These are phyloP conservation scores for Cossypha caffra DNA, from an alignment of 2,797 vertebrate species.

Conservation along the genomic window DNA sequence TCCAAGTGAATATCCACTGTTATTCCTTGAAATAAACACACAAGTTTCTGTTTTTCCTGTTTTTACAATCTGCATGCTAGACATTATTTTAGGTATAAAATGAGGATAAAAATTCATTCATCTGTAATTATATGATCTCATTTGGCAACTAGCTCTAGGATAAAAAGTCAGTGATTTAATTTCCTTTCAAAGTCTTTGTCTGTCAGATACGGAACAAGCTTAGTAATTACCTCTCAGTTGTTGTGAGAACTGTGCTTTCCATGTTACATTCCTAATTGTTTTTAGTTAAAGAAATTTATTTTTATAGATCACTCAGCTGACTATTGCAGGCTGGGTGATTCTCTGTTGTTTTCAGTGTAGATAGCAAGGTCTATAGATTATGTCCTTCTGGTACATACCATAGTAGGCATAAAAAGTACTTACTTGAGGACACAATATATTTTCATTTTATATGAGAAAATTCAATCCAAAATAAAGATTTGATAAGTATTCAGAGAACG, in stretches of 20 bases:
- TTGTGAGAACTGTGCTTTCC: constrained; percentile 43
- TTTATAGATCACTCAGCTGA: background rate
- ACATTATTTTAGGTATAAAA: constrained; percentile 56
- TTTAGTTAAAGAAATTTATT: constrained; percentile 3
- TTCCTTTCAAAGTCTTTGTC: constrained; percentile 64
- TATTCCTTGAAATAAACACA: constrained; percentile 6
- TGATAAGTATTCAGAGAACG: background rate
- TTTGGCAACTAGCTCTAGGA: constrained; percentile 57
- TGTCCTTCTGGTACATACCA: background rate
- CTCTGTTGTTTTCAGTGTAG: background rate
- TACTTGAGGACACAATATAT: background rate
- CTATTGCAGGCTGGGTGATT: background rate
- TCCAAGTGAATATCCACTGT: background rate
- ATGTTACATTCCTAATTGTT: constrained; percentile 56
- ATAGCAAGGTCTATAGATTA: background rate
- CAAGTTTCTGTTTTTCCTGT: constrained; percentile 32
- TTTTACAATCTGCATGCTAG: constrained; percentile 47
- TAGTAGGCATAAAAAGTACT: background rate
- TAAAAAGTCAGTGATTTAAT: constrained; percentile 74
- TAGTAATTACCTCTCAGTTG: constrained; percentile 61
- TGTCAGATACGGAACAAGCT: constrained; percentile 62
- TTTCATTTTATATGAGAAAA: background rate
- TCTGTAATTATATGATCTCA: constrained; percentile 67
- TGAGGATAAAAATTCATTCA: constrained; percentile 52
- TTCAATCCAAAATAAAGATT: background rate